These are phyloP conservation scores for Eufriesea mexicana DNA, from an alignment of 1,140 invertebrate genomes.

Conservation along the genomic window DNA sequence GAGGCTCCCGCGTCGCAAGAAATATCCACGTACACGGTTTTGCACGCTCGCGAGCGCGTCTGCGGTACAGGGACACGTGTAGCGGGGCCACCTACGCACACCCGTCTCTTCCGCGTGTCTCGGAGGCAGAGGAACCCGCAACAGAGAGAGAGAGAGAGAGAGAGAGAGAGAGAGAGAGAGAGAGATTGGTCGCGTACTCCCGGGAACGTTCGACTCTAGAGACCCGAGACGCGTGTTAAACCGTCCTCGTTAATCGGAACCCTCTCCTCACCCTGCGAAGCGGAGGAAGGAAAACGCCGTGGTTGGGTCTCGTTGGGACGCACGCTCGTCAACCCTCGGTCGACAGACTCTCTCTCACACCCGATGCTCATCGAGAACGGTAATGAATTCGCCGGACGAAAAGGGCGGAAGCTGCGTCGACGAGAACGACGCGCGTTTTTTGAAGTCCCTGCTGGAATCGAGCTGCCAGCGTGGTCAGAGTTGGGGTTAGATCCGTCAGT, in stretches of 20 bases:
- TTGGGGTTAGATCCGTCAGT: not conserved
- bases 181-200: not conserved
- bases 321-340: not conserved
- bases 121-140: not conserved
- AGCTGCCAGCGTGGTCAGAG: not conserved
- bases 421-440: not conserved
- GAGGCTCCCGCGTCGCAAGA: slow-evolving; percentile 58
- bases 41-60: slow-evolving; percentile 14
- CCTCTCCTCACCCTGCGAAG: not conserved
- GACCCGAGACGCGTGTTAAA: slow-evolving; percentile 46
- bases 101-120: slow-evolving; percentile 1
- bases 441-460: not conserved
- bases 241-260: slow-evolving; percentile 53
- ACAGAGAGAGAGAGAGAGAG: no score
- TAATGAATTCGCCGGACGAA: slow-evolving; percentile 32
- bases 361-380: slow-evolving; percentile 22
- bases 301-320: slow-evolving; percentile 23
- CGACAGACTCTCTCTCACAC: not conserved
- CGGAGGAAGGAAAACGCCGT: slow-evolving; percentile 42
- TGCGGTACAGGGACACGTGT: slow-evolving; percentile 20
- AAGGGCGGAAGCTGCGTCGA: not conserved
- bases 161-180: no score
- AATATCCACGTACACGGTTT: slow-evolving; percentile 38
- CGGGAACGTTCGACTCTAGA: not conserved
- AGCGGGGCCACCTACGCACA: slow-evolving; percentile 34